Evolutionary conservation across 2,113 vertebrate species (phyloP).

Genomic region (Plectropomus leopardus): DNA sequence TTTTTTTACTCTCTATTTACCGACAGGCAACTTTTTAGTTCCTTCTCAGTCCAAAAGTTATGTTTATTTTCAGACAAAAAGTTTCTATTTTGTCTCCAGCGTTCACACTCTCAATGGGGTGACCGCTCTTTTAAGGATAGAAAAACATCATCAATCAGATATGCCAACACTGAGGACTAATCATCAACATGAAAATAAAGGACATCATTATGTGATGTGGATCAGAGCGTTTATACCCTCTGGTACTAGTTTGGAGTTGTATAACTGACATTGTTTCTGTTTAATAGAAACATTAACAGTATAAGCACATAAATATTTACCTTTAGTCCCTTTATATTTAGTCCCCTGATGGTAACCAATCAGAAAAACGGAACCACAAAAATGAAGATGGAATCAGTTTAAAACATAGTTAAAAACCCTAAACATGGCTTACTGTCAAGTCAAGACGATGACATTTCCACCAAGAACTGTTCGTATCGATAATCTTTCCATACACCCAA

Average conservation of each 20-base stretch:
- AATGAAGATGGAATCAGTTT: too few relatives aligned
- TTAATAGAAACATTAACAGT: neutral
- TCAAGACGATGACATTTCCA: too few relatives aligned
- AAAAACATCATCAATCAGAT: slow-evolving; percentile 16
- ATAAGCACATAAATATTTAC: neutral
- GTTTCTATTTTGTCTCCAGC: slow-evolving; percentile 1
- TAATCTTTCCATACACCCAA: neutral
- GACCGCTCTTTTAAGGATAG: neutral
- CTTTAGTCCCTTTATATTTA: too few relatives aligned
- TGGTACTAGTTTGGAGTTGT: slow-evolving; percentile 15
- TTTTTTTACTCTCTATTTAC: slow-evolving; percentile 9
- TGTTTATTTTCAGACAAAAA: slow-evolving; percentile 45
- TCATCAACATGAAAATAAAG: slow-evolving; percentile 38
- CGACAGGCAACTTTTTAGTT: neutral
- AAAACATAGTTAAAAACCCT: too few relatives aligned
- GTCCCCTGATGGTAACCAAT: too few relatives aligned
- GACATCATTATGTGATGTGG: slow-evolving; percentile 28
- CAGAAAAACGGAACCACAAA: too few relatives aligned
- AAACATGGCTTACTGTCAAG: too few relatives aligned
- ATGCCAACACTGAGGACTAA: slow-evolving; percentile 20
- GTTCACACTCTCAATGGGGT: slow-evolving; percentile 12
- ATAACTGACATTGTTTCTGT: neutral
- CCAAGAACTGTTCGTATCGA: neutral
- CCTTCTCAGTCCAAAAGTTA: slow-evolving; percentile 12
- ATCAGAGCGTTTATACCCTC: slow-evolving; percentile 15